Percentiles rank a stretch among this genome's conserved stretches.
These are phyloP conservation scores for Megalops atlanticus DNA, from an alignment of 2,113 vertebrate species.

Conservation along the genomic window DNA sequence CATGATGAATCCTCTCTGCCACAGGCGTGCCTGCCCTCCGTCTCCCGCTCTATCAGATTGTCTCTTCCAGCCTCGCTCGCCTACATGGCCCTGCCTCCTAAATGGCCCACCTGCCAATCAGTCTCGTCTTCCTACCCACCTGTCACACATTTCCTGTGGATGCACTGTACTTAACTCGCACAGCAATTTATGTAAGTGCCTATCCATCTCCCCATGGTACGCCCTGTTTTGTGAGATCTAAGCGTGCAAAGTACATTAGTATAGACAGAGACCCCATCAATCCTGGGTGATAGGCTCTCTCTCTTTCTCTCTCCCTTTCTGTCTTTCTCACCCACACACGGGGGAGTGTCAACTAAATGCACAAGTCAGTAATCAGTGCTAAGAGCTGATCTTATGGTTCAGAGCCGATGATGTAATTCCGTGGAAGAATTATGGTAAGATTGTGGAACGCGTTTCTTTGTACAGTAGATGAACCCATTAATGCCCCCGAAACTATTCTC, in stretches of 20 bases:
- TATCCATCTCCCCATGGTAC: neutral
- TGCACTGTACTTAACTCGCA: neutral
- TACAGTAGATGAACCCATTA: neutral
- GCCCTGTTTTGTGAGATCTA: neutral
- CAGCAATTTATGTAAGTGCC: neutral
- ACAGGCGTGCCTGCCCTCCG: too few relatives aligned
- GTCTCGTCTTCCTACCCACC: neutral
- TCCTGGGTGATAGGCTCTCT: constrained; percentile 1
- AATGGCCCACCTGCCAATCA: constrained; percentile 15
- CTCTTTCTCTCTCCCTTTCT: constrained; percentile 34
- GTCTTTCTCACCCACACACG: neutral
- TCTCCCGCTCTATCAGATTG: neutral
- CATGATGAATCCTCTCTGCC: neutral
- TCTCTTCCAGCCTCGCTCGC: neutral
- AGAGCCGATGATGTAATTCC: constrained; percentile 10
- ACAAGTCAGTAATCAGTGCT: neutral
- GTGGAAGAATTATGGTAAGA: neutral
- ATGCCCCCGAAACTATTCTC: neutral
- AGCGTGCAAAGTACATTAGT: neutral
- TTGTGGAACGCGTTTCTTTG: neutral
- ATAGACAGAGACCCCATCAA: neutral
- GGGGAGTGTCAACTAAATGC: neutral
- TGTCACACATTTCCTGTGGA: neutral
- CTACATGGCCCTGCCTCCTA: neutral
- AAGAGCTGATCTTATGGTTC: neutral